Base-by-base conservation (phyloP, 2,113 vertebrate genomes). In the Hystrix cristata region DNA sequence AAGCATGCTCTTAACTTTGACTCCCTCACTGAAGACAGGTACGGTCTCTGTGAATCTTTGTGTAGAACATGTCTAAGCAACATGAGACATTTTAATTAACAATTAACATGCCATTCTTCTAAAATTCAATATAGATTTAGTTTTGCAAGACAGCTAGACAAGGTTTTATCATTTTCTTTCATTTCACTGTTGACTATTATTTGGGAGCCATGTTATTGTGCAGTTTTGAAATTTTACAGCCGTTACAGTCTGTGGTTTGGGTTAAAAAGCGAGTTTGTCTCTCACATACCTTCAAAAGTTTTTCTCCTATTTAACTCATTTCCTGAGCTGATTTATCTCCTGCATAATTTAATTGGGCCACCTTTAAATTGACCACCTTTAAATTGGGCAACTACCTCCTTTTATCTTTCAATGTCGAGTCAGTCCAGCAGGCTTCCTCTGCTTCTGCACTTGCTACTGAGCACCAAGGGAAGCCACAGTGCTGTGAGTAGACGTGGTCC, bases 161-260 rank as follows among this genome's bases (percentile, higher is more conserved):
- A 93, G 92, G 87, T 98, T 98, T 97, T 97, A 95, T 98, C 93
- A 96, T 98, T 98, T 98, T 93, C 82, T 97, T 98, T 98, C 97
- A 98, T 98, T 98, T 98, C 96, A 98, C 94, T 98, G 97, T 94
- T 98, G 97, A 97, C 87, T 98, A 95, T 95, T 91, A 91, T 84
- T 95, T 96, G 80, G 94, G 85, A 76, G 71, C 53, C 82, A 12
- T 97, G 97, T 97, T 96, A 87, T 69, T 84, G 27, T 89, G 43
- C 13, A 91, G 96, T 93, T 96, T 93, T 95, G 89, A 97, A 83
- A 89, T 86, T 95, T 94, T 90, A 62, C 71, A 84, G 87, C 93
- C 98, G 80, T 71, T 80, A 71, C 4, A 51, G 7, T 98, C 90
- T 93, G 46, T 97, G 92, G 87, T 25, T 76, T 95, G 92, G 92